Evolutionary conservation across 2,797 vertebrate species (phyloP).

Genomic region (Enteromius paludinosus): DNA sequence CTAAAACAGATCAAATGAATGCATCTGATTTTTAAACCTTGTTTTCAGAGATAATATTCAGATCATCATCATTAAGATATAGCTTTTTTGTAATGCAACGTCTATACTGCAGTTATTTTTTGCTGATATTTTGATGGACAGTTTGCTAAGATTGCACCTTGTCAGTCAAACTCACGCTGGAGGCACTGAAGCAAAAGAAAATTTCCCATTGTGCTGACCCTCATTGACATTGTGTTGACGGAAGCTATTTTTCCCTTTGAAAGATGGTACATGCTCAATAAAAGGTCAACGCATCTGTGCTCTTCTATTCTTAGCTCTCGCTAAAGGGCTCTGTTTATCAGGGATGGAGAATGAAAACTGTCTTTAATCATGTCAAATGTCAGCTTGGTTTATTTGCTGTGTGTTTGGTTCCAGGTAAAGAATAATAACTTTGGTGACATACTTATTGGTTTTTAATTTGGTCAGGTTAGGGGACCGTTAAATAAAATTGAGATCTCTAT

Average conservation of each 20-base stretch:
- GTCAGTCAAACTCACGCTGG: neutral
- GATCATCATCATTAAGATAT: neutral
- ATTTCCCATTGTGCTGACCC: neutral
- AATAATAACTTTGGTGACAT: neutral
- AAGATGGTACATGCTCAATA: neutral
- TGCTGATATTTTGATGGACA: neutral
- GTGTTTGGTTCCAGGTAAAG: conserved; percentile 3
- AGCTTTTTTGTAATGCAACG: neutral
- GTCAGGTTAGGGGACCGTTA: neutral
- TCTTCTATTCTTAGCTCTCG: conserved; percentile 19
- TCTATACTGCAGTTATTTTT: neutral
- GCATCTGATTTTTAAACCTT: neutral
- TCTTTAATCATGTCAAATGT: conserved; percentile 19
- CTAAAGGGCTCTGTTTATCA: conserved; percentile 26
- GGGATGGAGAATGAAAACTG: conserved; percentile 11
- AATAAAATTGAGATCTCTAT: neutral
- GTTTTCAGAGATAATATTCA: neutral
- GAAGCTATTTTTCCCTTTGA: conserved; percentile 11
- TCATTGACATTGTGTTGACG: conserved; percentile 4
- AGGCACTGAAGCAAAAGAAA: neutral
- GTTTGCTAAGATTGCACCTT: neutral
- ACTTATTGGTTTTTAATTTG: neutral
- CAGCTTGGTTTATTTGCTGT: neutral
- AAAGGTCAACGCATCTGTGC: conserved; percentile 32
- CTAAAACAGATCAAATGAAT: neutral